Conservation (phyloP, 2,888 invertebrate species). For the Ectropis crepuscularia region DNA sequence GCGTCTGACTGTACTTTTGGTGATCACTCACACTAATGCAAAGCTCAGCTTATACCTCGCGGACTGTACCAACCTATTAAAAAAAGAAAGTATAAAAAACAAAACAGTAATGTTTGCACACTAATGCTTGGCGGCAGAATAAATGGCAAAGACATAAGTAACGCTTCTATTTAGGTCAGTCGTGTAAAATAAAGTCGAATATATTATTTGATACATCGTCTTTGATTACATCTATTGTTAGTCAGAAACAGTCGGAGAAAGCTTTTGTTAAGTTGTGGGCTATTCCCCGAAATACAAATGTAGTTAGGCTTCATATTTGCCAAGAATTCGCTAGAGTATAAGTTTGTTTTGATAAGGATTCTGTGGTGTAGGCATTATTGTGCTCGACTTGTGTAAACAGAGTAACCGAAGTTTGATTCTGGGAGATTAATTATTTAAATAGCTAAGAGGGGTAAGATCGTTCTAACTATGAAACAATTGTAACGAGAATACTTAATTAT, state of each 20-base stretch:
- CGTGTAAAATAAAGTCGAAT: too few species aligned
- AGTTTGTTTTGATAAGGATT: constrained; percentile 29
- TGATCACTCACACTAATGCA: too few species aligned
- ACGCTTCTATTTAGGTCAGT: too few species aligned
- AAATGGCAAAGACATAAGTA: too few species aligned
- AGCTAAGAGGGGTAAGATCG: constrained; percentile 4
- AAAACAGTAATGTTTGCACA: too few species aligned
- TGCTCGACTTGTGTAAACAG: constrained; percentile 25
- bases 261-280: constrained; percentile 9
- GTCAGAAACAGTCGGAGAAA: background rate
- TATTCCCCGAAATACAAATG: constrained; percentile 16
- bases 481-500: too few species aligned
- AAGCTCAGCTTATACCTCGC: too few species aligned
- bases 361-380: constrained; percentile 27
- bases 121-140: too few species aligned
- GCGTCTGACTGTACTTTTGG: too few species aligned
- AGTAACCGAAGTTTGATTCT: constrained; percentile 26
- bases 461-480: constrained; percentile 9
- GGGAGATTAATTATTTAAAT: constrained; percentile 20
- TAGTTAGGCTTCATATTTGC: constrained; percentile 23
- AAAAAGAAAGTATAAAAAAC: too few species aligned
- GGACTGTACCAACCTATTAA: too few species aligned
- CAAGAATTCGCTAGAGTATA: constrained; percentile 19
- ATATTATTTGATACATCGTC: background rate
- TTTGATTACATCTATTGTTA: constrained; percentile 1